A percentile compares a stretch with the other conserved stretches of the same genome.
These are phyloP conservation scores for Pungitius pungitius DNA, from an alignment of 2,113 vertebrate species.

Conservation along the genomic window DNA sequence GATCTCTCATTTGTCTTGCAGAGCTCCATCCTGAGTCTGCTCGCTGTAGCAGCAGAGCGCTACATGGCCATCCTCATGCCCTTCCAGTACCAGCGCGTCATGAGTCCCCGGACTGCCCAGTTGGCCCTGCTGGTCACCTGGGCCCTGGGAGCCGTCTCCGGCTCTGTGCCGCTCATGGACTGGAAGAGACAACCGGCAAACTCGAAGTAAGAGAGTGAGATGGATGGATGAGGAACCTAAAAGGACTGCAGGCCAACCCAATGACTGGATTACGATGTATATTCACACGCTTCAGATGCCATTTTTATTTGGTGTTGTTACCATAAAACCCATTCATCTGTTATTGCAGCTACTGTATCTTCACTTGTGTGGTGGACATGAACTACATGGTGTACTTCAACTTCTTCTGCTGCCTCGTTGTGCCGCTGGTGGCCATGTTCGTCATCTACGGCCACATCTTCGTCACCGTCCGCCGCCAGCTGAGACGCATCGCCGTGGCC, in stretches of 20 bases:
- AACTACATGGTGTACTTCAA: conserved; percentile 67
- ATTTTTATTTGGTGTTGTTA: background rate
- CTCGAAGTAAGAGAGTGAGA: conserved; percentile 32
- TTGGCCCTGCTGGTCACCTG: conserved; percentile 68
- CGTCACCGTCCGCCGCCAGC: conserved; percentile 44
- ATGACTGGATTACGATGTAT: background rate
- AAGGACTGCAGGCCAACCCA: background rate
- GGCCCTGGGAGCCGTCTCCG: conserved; percentile 50
- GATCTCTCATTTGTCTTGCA: conserved; percentile 16
- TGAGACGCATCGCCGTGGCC: conserved; percentile 29
- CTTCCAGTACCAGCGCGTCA: conserved; percentile 73
- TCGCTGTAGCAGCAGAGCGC: conserved; percentile 76
- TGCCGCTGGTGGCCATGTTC: conserved; percentile 59
- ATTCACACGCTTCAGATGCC: background rate
- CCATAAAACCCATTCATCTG: background rate
- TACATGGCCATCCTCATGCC: conserved; percentile 79
- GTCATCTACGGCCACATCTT: conserved; percentile 61
- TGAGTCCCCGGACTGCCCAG: conserved; percentile 71
- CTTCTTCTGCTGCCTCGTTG: conserved; percentile 55
- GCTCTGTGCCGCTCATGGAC: conserved; percentile 64
- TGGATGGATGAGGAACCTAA: background rate
- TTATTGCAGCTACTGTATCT: conserved; percentile 58
- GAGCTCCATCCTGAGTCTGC: conserved; percentile 76
- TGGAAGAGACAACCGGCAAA: conserved; percentile 39
- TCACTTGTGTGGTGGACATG: conserved; percentile 58